These are phyloP conservation scores for Bimastos eiseni DNA, from an alignment of 2,888 invertebrate genomes.

Conservation along the genomic window DNA sequence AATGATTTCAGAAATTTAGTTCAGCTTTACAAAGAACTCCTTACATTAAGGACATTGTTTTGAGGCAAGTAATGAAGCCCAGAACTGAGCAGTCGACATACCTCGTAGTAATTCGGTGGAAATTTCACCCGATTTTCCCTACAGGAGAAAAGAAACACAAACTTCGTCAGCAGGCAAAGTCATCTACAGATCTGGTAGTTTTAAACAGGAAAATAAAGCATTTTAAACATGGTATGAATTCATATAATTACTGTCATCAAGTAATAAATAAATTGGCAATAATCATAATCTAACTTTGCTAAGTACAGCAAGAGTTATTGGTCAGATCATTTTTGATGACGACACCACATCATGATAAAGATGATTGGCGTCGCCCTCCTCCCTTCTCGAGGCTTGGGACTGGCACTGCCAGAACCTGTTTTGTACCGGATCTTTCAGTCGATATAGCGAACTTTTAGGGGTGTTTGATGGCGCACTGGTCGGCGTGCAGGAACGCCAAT, in stretches of 20 bases:
- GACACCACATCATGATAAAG: no score
- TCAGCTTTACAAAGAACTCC: background rate
- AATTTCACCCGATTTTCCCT: slow-evolving; percentile 3
- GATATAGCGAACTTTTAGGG: no score
- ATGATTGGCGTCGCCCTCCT: no score
- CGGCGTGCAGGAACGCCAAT: no score
- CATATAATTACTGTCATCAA: no score
- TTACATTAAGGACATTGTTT: background rate
- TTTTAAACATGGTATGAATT: background rate
- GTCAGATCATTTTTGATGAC: no score
- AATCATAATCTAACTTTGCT: background rate
- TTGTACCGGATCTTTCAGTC: no score
- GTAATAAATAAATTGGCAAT: background rate
- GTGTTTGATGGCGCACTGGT: no score
- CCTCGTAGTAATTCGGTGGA: background rate
- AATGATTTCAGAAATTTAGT: no score
- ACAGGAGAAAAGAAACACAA: slow-evolving; percentile 5
- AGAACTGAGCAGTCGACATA: background rate
- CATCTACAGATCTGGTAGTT: background rate
- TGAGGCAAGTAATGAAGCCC: background rate
- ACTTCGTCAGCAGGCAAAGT: slow-evolving; percentile 28
- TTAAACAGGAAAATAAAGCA: background rate
- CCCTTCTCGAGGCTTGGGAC: no score
- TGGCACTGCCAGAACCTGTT: no score
- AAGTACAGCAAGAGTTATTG: no score